Evolutionary conservation across 1,140 invertebrate species (phyloP).

Genomic region (Drosophila bocqueti): DNA sequence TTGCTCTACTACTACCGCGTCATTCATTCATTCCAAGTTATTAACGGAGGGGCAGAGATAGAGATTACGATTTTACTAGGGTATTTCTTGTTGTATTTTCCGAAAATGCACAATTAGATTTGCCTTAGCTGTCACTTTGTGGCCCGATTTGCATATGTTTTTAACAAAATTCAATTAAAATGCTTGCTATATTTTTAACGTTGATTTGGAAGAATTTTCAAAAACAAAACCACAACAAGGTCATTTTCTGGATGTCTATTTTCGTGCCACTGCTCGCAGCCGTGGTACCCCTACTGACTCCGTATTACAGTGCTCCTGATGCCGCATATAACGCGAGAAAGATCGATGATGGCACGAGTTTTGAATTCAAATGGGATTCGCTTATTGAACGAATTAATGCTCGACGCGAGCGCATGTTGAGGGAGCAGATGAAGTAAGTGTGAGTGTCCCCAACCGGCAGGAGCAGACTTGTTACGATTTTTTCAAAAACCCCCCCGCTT

Average conservation of each 20-base stretch:
- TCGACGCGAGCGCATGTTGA: neutral
- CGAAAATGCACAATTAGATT: neutral
- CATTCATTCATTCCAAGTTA: too few species aligned
- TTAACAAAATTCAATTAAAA: neutral
- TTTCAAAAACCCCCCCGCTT: neutral
- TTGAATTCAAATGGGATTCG: neutral
- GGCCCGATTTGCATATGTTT: neutral
- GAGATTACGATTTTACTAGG: neutral
- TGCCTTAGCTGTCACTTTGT: slow-evolving; percentile 11
- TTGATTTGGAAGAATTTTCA: slow-evolving; percentile 23
- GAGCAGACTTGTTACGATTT: neutral
- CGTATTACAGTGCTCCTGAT: neutral
- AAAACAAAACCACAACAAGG: slow-evolving; percentile 1
- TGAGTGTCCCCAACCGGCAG: neutral
- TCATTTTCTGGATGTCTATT: neutral
- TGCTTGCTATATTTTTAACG: slow-evolving; percentile 1
- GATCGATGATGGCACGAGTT: neutral
- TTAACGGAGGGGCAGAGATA: neutral
- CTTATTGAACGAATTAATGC: neutral
- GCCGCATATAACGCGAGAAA: neutral
- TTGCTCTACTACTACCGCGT: too few species aligned
- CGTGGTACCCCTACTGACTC: neutral
- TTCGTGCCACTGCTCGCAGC: neutral
- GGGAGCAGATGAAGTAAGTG: slow-evolving; percentile 4
- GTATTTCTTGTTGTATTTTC: too few species aligned